Evolutionary conservation across 2,113 vertebrate genomes (phyloP).

Genomic region (Axis porcinus): DNA sequence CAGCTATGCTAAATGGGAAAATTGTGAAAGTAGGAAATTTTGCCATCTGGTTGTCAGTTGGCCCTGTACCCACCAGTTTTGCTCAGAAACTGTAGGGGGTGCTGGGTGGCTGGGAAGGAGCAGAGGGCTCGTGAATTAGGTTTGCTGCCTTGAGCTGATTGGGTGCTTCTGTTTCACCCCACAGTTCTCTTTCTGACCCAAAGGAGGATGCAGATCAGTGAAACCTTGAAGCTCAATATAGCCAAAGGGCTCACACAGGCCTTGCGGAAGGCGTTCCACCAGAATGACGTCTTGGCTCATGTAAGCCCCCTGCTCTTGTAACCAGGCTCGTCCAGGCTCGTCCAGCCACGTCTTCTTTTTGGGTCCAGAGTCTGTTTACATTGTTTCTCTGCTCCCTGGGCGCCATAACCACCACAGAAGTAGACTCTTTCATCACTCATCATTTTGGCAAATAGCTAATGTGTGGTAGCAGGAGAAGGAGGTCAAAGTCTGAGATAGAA

Average conservation of each 20-base stretch:
- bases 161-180: constrained; percentile 51
- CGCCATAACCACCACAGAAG: not conserved
- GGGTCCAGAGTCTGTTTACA: not conserved
- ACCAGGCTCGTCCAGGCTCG: not conserved
- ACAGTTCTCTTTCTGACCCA: constrained; percentile 92
- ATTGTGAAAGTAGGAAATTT: not conserved
- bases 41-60: not conserved
- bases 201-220: constrained; percentile 86
- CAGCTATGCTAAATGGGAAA: not conserved
- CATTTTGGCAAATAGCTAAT: not conserved
- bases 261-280: constrained; percentile 90
- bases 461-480: not conserved
- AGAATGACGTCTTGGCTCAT: constrained; percentile 85
- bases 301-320: constrained; percentile 75
- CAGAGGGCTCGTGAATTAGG: not conserved
- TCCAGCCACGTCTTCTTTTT: not conserved
- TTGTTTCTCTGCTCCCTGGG: not conserved
- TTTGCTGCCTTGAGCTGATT: not conserved
- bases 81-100: not conserved
- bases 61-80: not conserved
- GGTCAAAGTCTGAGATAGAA: not conserved
- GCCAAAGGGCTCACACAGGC: constrained; percentile 90
- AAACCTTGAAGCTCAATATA: constrained; percentile 88
- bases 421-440: not conserved
- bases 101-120: not conserved